Conservation (phyloP, 1,140 invertebrate species). For the Nasonia giraulti region DNA sequence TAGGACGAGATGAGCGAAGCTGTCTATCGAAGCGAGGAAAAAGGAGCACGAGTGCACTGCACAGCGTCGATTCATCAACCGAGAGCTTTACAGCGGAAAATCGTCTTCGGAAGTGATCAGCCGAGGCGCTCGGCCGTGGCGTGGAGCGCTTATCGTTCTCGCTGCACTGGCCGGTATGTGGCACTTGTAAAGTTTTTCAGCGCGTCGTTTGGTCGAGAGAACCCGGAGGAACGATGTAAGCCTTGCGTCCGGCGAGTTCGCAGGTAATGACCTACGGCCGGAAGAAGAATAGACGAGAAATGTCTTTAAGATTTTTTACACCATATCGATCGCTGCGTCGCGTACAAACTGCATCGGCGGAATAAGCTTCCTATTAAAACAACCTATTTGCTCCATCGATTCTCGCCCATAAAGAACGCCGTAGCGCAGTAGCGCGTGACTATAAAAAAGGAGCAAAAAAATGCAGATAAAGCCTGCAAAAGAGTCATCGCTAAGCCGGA, state of each 20-base stretch:
- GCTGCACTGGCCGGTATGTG: too few species aligned
- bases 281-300: too few species aligned
- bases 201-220: constrained; percentile 1
- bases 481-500: background rate
- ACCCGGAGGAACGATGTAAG: too few species aligned
- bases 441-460: constrained; percentile 2
- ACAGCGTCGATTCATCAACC: background rate
- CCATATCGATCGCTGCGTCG: too few species aligned
- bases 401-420: background rate
- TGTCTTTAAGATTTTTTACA: too few species aligned
- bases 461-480: background rate
- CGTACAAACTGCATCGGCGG: too few species aligned
- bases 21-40: too few species aligned
- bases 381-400: background rate
- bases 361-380: background rate
- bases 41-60: too few species aligned
- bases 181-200: background rate
- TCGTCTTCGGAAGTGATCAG: constrained; percentile 18
- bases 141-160: background rate
- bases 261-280: background rate
- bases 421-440: background rate
- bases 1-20: too few species aligned
- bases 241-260: too few species aligned
- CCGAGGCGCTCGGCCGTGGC: background rate
- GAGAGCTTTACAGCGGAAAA: background rate